Base-by-base conservation (phyloP, 2,888 invertebrate genomes). In the Cantharis nigra region DNA sequence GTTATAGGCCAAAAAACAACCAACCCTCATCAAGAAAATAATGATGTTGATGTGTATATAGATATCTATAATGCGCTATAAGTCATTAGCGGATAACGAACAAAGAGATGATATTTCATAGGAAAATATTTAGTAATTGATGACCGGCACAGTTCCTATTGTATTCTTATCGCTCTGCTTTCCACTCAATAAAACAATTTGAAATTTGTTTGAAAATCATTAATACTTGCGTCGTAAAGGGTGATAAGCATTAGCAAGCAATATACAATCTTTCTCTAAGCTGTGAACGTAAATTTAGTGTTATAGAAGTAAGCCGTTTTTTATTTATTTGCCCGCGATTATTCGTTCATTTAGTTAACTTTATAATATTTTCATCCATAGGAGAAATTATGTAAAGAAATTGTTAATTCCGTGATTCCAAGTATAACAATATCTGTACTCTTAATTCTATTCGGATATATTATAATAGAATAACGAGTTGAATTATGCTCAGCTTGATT, bases 111-210 rank as follows among this genome's bases (percentile, higher is more conserved):
- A 63, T 67, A 33, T 74, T 74, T 77, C 63, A 49, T 28, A 74
- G 70, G 71, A 70, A 71, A 70, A 77, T 73, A 71, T 71, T 78
- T 78, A 75, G 75, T 78, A 78, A 78, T 78, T 78, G 78, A 78
- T 78, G 75, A 72, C 73, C 70, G 75, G 72, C 69, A 69, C 76
- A 69, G 73, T 69, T 75, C 77, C 69, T 71, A 80, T 77, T 80
- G 78, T 80, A 71, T 77, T 78, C 88, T 87, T 88, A 88, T 88
- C 88, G 83, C 82, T 74, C 83, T 80, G 85, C 84, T 87, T 88
- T 87, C 86, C 88, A 85, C 87, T 87, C 87, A 88, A 88, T 88
- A 88, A 87, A 86, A 85, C 87, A 87, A 88, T 88, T 87, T 86
- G 81, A 83, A 82, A 82, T 83, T 85, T 85, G 72, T 83, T 85